A percentile compares a stretch with the other conserved stretches of the same genome.
Conservation (phyloP, 2,797 vertebrate genomes). For the Esox lucius region DNA sequence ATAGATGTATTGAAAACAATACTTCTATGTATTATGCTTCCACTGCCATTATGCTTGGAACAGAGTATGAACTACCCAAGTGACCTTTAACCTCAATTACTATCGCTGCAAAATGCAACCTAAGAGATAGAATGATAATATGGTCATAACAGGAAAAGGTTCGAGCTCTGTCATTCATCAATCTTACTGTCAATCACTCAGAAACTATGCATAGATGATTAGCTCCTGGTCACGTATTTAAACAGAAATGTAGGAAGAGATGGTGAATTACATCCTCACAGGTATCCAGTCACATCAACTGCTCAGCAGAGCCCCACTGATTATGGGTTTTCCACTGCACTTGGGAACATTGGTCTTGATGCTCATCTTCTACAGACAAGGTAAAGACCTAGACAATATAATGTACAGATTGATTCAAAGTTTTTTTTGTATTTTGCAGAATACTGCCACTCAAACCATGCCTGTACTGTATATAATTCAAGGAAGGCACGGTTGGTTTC, state of each 20-base stretch:
- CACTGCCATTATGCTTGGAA: background rate
- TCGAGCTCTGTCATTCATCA: background rate
- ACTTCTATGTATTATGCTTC: background rate
- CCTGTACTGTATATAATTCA: background rate
- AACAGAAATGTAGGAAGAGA: background rate
- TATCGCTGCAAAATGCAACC: background rate
- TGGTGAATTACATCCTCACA: background rate
- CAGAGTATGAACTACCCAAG: too few species aligned
- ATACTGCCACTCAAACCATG: background rate
- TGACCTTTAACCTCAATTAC: too few species aligned
- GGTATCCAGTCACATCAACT: constrained; percentile 8
- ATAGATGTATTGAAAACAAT: background rate
- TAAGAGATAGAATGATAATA: background rate
- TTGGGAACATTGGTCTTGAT: constrained; percentile 27
- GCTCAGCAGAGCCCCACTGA: constrained; percentile 21
- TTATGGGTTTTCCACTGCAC: constrained; percentile 36
- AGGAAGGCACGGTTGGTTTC: background rate
- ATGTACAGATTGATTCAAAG: background rate
- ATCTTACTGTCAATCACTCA: background rate
- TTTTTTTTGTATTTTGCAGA: background rate
- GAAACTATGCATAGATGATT: background rate
- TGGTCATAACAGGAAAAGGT: background rate
- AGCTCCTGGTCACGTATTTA: constrained; percentile 28
- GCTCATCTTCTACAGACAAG: constrained; percentile 28
- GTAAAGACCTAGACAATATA: constrained; percentile 12